Evolutionary conservation across 2,888 invertebrate species (phyloP), one percentile per base, ranked within the genome.

Genomic region (Oxystoma pomonae): DNA sequence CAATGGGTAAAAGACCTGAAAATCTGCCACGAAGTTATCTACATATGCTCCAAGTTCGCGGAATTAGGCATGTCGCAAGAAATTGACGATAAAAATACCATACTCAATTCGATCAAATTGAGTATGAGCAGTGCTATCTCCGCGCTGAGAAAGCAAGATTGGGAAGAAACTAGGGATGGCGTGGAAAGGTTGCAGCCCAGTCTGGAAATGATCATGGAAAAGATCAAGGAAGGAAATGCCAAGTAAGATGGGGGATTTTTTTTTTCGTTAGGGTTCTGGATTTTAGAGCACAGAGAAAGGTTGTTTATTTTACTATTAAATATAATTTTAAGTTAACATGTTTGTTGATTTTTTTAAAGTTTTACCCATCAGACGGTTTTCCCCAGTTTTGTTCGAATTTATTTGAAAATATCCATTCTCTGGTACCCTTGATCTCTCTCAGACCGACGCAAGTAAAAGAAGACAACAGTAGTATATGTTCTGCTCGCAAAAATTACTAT

Each of bases 1-100:
- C 83, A 82, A 65, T 88, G 89, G 86, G 78, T 84, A 1, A 84
- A 83, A 64, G 84, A 84, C 68, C 82, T 85, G 0, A 82, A 83
- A 0, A 82, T 83, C 2, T 87, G 88, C 71, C 67, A 83, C 64
- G 85, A 86, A 74, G 87, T 91, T 2, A 77, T 91, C 16, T 79
- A 84, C 59, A 76, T 90, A 7, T 86, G 88, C 52, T 77, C 80
- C 18, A 81, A 83, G 58, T 78, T 91, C 18, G 83, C 87, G 16
- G 83, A 87, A 66, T 79, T 81, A 21, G 86, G 87, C 64, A 72
- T 87, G 51, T 82, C 83, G 65, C 86, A 81, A 20, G 76, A 77
- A 57, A 72, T 77, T 20, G 73, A 76, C 63, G 63, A 73, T 9
- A 72, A 72, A 53, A 74, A 78, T 65, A 68, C 74, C 9, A 61